Base-by-base conservation (phyloP, 35 echinoderm and acorn worm species). In the Apostichopus japonicus region DNA sequence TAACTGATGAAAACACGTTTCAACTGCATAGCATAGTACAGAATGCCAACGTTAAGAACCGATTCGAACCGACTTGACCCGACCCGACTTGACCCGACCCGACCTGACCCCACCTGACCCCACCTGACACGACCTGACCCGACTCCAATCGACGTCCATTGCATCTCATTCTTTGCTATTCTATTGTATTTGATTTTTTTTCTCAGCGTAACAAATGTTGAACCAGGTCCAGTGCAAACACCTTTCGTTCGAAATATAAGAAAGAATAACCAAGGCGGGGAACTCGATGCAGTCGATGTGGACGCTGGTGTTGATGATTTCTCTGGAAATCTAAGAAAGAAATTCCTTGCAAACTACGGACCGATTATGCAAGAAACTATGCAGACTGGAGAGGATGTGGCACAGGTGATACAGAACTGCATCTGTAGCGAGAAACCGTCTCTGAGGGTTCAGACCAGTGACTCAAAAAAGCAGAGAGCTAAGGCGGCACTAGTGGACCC, bases 171-270 rank as follows among this genome's bases (percentile, higher is more conserved):
- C 63, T 15, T 11, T 4, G 11, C 63, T 67, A 67, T 15, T 11
- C 19, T 67, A 15, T 8, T 11, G 11, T 67, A 11, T 56, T 53
- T 55, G 10, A 14, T 44, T 53, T 58, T 84, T 27, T 54, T 86
- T 13, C 51, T 6, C 24, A 86, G 82, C 51, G 51, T 86, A 7
- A 86, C 51, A 14, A 55, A 52, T 86, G 22, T 86, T n/a, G 82
- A 86, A 52, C 82, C 82, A 0, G 82, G 82, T 53, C 51, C 51
- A 55, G 55, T 86, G 51, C 82, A 58, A 19, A 86, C 82, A 14
- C 14, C 82, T 58, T 86, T 86, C 44, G 82, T 22, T 21, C 2
- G 0, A 21, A 86, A 86, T 58, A 58, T 86, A 7, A 58, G 53
- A 1, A 27, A 86, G 51, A 86, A 86, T 53, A 10, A 55, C 21